Percentiles rank a stretch among this genome's conserved stretches.
These are phyloP conservation scores for Drosophila tanythrix DNA, from an alignment of 2,888 invertebrate species.

Conservation along the genomic window DNA sequence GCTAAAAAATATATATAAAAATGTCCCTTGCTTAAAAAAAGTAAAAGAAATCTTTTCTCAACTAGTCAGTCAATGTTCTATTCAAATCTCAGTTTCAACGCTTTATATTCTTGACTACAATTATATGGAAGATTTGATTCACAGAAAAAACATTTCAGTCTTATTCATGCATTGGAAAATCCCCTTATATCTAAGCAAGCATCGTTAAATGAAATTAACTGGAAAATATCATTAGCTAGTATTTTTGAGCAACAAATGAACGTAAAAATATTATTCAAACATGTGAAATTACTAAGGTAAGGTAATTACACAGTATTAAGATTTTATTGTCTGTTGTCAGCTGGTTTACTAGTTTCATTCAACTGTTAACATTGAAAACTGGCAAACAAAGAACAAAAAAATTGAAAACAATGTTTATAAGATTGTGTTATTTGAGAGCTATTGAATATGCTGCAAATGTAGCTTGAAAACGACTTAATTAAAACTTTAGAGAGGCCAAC, in stretches of 20 bases:
- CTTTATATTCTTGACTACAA: not conserved
- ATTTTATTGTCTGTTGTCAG: not conserved
- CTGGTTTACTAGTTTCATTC: not conserved
- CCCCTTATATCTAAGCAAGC: not conserved
- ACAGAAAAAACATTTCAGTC: not conserved
- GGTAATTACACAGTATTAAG: not conserved
- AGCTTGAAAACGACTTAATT: slow-evolving; percentile 22
- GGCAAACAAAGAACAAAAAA: not conserved
- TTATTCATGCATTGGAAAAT: not conserved
- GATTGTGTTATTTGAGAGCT: slow-evolving; percentile 5
- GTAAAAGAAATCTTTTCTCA: not conserved
- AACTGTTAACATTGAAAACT: not conserved
- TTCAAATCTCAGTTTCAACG: not conserved
- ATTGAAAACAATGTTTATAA: not conserved
- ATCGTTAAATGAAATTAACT: not conserved
- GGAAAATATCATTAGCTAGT: not conserved
- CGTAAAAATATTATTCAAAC: not conserved
- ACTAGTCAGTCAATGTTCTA: not conserved
- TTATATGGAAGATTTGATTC: not conserved
- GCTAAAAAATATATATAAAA: not conserved
- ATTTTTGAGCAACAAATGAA: not conserved
- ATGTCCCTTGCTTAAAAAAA: not conserved
- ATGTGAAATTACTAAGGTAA: not conserved
- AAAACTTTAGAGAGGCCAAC: slow-evolving; percentile 13
- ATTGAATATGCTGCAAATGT: slow-evolving; percentile 5